A percentile compares a stretch with the other conserved stretches of the same genome.
These are phyloP conservation scores for Zelleria hepariella DNA, from an alignment of 2,888 invertebrate species.

Conservation along the genomic window DNA sequence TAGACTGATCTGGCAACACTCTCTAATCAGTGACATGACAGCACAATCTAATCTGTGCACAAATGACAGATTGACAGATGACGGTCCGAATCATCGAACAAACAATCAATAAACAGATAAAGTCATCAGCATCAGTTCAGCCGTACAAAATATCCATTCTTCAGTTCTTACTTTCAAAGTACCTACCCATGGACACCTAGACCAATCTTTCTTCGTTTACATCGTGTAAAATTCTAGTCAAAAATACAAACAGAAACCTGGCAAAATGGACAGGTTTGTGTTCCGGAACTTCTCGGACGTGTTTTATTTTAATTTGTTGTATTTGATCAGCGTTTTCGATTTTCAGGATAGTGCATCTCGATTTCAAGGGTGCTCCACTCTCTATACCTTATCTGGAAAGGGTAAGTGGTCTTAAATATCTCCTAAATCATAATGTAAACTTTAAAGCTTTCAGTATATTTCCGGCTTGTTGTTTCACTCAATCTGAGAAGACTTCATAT, in stretches of 20 bases:
- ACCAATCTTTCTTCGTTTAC: not conserved
- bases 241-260: not conserved
- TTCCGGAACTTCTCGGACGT: not conserved
- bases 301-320: not conserved
- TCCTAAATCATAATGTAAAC: not conserved
- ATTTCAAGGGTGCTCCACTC: conserved; percentile 88
- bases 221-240: not conserved
- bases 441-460: too few relatives aligned
- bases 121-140: not conserved
- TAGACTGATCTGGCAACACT: too few relatives aligned
- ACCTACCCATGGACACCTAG: not conserved
- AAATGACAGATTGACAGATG: too few relatives aligned
- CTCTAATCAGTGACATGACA: too few relatives aligned
- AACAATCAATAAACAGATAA: too few relatives aligned
- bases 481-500: too few relatives aligned
- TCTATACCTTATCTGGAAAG: conserved; percentile 72
- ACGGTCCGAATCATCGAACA: too few relatives aligned
- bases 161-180: too few relatives aligned
- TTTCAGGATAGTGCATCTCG: conserved; percentile 79
- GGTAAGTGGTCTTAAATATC: too few relatives aligned
- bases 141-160: too few relatives aligned
- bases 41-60: too few relatives aligned
- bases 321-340: conserved; percentile 10
- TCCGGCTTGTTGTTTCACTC: too few relatives aligned
- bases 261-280: not conserved